These are phyloP conservation scores for Gerris lacustris DNA, from an alignment of 2,888 invertebrate genomes.

Conservation along the genomic window DNA sequence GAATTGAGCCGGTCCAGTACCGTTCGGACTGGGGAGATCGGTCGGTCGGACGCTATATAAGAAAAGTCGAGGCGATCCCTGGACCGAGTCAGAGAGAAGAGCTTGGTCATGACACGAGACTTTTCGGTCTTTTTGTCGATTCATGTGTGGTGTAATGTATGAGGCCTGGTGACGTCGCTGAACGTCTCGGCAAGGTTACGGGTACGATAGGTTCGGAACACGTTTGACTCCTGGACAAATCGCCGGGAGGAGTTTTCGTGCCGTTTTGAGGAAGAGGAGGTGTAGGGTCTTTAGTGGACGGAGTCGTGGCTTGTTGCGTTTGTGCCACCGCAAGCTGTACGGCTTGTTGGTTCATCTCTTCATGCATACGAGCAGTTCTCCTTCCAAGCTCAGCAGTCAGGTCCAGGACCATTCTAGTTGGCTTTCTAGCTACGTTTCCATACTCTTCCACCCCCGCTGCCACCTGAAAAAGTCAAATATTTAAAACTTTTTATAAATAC, in stretches of 20 bases:
- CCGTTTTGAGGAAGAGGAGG: too few species aligned
- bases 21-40: too few species aligned
- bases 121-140: neutral
- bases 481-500: neutral
- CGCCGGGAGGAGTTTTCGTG: too few species aligned
- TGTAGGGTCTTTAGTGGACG: too few species aligned
- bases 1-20: too few species aligned
- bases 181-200: neutral
- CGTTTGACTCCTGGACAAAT: too few species aligned
- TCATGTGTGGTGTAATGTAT: neutral
- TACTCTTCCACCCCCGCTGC: conserved; percentile 29
- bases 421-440: conserved; percentile 20
- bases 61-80: neutral
- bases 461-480: conserved; percentile 21
- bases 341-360: too few species aligned
- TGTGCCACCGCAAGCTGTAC: too few species aligned
- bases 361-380: conserved; percentile 7
- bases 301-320: too few species aligned
- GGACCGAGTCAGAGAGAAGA: neutral
- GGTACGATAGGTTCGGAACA: neutral
- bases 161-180: neutral
- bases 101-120: neutral
- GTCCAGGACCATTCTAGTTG: conserved; percentile 31
- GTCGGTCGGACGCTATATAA: neutral
- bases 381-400: conserved; percentile 32